Evolutionary conservation across 1,140 invertebrate species (phyloP).

Genomic region (Drosophila willistoni): DNA sequence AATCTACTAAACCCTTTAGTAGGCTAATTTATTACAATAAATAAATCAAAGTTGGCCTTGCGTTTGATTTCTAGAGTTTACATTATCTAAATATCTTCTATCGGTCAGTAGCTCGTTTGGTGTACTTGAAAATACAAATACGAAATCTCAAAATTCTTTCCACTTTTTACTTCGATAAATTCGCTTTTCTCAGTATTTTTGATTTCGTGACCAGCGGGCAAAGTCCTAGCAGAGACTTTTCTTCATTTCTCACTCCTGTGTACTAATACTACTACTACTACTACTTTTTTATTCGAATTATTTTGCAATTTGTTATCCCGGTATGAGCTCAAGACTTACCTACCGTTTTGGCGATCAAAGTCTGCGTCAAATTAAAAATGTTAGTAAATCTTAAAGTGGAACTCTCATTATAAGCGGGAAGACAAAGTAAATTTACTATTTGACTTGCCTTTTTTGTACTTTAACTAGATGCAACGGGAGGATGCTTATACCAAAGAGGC

Average conservation of each 20-base stretch:
- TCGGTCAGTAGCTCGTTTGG: neutral
- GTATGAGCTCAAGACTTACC: neutral
- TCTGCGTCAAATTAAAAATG: neutral
- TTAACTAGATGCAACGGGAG: constrained; percentile 86
- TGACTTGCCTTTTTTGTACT: neutral
- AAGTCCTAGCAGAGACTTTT: neutral
- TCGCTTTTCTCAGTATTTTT: neutral
- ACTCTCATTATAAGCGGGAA: too few relatives aligned
- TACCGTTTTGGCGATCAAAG: neutral
- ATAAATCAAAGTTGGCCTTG: neutral
- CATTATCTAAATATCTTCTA: neutral
- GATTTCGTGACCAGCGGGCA: neutral
- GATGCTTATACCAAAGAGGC: constrained; percentile 90
- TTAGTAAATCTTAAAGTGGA: too few relatives aligned
- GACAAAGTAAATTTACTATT: neutral
- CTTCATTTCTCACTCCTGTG: neutral
- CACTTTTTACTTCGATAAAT: neutral
- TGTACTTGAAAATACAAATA: neutral
- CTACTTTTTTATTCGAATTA: neutral
- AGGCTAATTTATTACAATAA: neutral
- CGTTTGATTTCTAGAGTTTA: neutral
- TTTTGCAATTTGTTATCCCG: neutral
- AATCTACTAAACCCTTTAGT: neutral
- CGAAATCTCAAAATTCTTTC: neutral
- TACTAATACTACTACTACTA: neutral